These are phyloP conservation scores for Caenorhabditis sp. DNA, from an alignment of 2,888 invertebrate genomes.

Conservation along the genomic window DNA sequence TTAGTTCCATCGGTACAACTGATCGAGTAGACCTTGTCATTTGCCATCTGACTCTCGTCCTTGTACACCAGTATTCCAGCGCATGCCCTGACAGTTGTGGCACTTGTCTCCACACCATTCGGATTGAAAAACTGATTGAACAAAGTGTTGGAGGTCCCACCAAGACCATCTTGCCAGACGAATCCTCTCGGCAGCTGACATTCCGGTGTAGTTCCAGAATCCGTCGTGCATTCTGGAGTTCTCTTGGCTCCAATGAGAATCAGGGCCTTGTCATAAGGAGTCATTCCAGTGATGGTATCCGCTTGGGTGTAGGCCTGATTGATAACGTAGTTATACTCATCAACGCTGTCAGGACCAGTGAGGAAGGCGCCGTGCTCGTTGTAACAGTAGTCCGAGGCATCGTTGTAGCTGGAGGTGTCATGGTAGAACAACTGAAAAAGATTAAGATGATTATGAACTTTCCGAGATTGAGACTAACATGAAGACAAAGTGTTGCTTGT, in stretches of 20 bases:
- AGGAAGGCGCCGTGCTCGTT: slow-evolving; percentile 36
- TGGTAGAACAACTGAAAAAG: slow-evolving; percentile 55
- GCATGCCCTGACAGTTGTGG: neutral
- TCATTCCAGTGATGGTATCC: slow-evolving; percentile 16
- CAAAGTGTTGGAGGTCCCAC: slow-evolving; percentile 19
- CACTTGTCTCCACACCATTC: neutral
- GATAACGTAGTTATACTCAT: slow-evolving; percentile 37
- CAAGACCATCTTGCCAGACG: slow-evolving; percentile 18
- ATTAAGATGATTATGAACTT: neutral
- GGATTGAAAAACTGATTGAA: slow-evolving; percentile 26
- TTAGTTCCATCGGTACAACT: slow-evolving; percentile 12
- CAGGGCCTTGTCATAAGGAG: slow-evolving; percentile 8
- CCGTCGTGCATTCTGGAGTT: slow-evolving; percentile 21
- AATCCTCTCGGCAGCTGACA: slow-evolving; percentile 29
- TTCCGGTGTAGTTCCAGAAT: slow-evolving; percentile 21
- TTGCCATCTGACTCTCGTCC: neutral
- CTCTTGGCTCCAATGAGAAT: slow-evolving; percentile 47
- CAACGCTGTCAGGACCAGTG: slow-evolving; percentile 44
- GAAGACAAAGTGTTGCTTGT: slow-evolving; percentile 26
- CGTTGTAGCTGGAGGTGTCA: slow-evolving; percentile 35
- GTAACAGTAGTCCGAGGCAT: slow-evolving; percentile 39
- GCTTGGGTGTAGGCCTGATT: slow-evolving; percentile 20
- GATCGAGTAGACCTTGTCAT: slow-evolving; percentile 19
- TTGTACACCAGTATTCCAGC: slow-evolving; percentile 18
- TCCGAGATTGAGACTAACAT: slow-evolving; percentile 31